Conservation (phyloP, 2,888 invertebrate species). For the Epinotia bilunana region DNA sequence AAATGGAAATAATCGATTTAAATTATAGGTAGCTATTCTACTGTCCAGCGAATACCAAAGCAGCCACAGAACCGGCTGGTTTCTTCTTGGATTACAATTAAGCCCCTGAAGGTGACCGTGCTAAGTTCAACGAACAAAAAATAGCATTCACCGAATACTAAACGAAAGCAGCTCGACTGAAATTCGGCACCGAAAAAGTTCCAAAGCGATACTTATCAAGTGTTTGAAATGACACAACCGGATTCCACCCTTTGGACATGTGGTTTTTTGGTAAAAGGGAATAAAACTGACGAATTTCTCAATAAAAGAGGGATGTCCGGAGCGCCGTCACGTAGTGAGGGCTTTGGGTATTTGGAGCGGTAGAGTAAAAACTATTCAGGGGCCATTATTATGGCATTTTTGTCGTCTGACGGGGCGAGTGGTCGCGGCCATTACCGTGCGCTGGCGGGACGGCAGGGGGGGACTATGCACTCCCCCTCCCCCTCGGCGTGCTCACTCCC, state of each 20-base stretch:
- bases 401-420: slow-evolving; percentile 83
- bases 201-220: slow-evolving; percentile 82
- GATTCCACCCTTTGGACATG: slow-evolving; percentile 76
- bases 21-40: slow-evolving; percentile 40
- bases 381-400: slow-evolving; percentile 85
- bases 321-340: slow-evolving; percentile 80
- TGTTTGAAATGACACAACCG: slow-evolving; percentile 85
- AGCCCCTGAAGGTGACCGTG: slow-evolving; percentile 81
- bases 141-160: slow-evolving; percentile 76
- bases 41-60: slow-evolving; percentile 37
- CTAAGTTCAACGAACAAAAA: slow-evolving; percentile 74
- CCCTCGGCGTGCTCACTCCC: slow-evolving; percentile 64
- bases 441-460: slow-evolving; percentile 52
- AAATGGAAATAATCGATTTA: slow-evolving; percentile 21
- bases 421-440: slow-evolving; percentile 79
- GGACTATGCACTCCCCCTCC: slow-evolving; percentile 50
- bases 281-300: slow-evolving; percentile 85
- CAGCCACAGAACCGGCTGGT: slow-evolving; percentile 48
- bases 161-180: slow-evolving; percentile 76
- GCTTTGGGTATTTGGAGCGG: slow-evolving; percentile 80
- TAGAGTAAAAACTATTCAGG: slow-evolving; percentile 83
- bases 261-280: slow-evolving; percentile 70
- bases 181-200: slow-evolving; percentile 76
- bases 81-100: slow-evolving; percentile 81
- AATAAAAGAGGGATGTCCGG: slow-evolving; percentile 83